Evolutionary conservation across 2,797 vertebrate species (phyloP).

Genomic region (Vultur gryphus): DNA sequence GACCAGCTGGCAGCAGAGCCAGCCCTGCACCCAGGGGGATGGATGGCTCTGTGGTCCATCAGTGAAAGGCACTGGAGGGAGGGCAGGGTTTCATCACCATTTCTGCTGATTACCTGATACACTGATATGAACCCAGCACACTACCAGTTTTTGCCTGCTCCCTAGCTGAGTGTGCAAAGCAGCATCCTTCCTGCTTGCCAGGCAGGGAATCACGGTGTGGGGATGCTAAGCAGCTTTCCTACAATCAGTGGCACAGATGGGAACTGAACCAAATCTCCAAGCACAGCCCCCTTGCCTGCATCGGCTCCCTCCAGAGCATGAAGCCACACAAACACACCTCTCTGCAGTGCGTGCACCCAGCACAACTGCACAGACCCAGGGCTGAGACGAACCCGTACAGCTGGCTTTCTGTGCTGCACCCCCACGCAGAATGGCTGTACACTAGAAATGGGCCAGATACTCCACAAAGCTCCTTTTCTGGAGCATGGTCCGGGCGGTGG

Average conservation of each 20-base stretch:
- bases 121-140: neutral
- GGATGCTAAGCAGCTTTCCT: neutral
- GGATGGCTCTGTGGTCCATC: neutral
- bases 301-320: accelerated
- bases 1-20: neutral
- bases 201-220: neutral
- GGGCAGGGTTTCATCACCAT: neutral
- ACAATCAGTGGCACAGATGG: neutral
- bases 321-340: neutral
- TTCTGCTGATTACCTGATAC: neutral
- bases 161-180: neutral
- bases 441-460: neutral
- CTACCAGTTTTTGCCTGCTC: neutral
- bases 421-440: accelerated
- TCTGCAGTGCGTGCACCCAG: neutral
- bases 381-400: neutral
- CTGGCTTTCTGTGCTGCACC: neutral
- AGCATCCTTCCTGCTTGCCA: neutral
- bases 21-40: neutral
- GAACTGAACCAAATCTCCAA: neutral
- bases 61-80: neutral
- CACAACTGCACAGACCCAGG: neutral
- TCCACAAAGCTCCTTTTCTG: neutral
- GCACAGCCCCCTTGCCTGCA: neutral
- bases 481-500: accelerated